Conservation (phyloP, 1,140 invertebrate species). For the Calycopis cecrops region DNA sequence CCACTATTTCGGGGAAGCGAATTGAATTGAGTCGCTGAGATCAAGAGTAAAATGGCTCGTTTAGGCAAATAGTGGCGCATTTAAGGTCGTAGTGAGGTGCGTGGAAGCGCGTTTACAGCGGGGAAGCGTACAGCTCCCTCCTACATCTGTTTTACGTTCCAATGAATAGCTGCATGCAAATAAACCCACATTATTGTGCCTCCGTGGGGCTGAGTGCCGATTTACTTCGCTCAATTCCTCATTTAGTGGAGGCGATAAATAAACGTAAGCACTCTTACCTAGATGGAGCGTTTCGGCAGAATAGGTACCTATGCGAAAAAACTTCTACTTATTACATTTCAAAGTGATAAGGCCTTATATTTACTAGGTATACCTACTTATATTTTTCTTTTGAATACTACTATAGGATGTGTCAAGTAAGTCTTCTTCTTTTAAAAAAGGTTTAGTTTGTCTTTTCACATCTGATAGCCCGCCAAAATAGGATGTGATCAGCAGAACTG, state of each 20-base stretch:
- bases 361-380: no score
- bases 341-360: no score
- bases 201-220: slow-evolving; percentile 23
- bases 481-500: no score
- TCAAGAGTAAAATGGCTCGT: slow-evolving; percentile 42
- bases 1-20: slow-evolving; percentile 25
- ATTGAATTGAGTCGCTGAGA: slow-evolving; percentile 32
- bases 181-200: slow-evolving; percentile 51
- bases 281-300: slow-evolving; percentile 5
- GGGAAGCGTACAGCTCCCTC: slow-evolving; percentile 31
- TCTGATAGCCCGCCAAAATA: no score
- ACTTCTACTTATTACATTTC: neutral
- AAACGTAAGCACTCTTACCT: slow-evolving; percentile 15
- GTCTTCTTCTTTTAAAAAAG: no score
- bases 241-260: slow-evolving; percentile 3
- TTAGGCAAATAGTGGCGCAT: slow-evolving; percentile 46
- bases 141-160: slow-evolving; percentile 56
- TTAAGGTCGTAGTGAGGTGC: slow-evolving; percentile 38
- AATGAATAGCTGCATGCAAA: slow-evolving; percentile 58
- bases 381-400: no score
- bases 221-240: slow-evolving; percentile 10
- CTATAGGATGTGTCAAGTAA: no score
- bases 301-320: no score
- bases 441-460: no score
- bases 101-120: slow-evolving; percentile 37